Evolutionary conservation across 2,888 invertebrate genomes (phyloP).

Genomic region (Campoplex nolae): DNA sequence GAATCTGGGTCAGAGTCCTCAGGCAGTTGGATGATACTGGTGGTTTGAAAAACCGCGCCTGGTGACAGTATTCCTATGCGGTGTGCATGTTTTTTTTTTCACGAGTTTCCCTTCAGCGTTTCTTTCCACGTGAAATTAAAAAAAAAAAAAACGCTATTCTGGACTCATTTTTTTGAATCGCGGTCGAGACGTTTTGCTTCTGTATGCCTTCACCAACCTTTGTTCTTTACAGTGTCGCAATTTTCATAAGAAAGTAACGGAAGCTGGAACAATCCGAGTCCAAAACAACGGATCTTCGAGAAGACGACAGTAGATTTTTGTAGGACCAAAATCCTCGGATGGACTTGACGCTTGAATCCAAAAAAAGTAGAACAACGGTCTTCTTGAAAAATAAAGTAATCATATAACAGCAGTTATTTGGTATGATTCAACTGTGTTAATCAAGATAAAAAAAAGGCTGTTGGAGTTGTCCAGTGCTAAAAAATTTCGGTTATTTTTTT

Average conservation of each 20-base stretch:
- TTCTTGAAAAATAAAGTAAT: constrained; percentile 3
- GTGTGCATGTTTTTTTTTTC: background rate
- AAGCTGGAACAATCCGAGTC: background rate
- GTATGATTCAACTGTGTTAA: too few species aligned
- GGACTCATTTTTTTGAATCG: background rate
- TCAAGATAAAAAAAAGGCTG: too few species aligned
- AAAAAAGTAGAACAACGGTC: too few species aligned
- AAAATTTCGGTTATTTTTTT: background rate
- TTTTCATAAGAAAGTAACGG: background rate
- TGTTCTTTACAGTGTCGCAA: background rate
- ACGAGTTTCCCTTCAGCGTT: background rate
- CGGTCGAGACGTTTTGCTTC: background rate
- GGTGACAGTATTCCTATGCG: background rate
- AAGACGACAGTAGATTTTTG: background rate
- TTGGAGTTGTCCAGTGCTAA: too few species aligned
- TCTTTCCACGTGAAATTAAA: background rate
- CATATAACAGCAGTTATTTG: background rate
- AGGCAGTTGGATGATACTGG: background rate
- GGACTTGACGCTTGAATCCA: background rate
- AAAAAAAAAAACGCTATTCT: background rate
- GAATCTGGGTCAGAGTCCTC: constrained; percentile 66
- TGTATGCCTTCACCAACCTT: background rate
- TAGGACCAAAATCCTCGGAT: background rate
- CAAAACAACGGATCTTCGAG: background rate
- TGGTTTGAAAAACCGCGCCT: constrained; percentile 2